A percentile compares a stretch with the other conserved stretches of the same genome.
Conservation (phyloP, 1,140 invertebrate species). For the Drosophila mojavensis region DNA sequence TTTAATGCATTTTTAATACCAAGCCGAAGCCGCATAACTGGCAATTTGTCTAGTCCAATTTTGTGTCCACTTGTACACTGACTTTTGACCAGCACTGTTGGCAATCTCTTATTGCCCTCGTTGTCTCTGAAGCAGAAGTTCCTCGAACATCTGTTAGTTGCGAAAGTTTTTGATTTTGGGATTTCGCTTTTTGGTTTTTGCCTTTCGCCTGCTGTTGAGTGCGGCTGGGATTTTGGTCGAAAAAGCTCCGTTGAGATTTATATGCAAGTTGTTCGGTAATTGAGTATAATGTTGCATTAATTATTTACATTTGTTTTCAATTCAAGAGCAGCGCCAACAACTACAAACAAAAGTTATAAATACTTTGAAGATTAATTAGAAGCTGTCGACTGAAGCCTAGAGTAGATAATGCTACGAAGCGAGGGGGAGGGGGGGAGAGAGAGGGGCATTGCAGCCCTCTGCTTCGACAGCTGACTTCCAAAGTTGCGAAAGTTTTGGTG, state of each 20-base stretch:
- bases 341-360: conserved; percentile 76
- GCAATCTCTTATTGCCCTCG: not conserved
- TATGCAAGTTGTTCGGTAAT: conserved; percentile 76
- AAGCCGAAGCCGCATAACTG: conserved; percentile 18
- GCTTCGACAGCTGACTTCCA: conserved; percentile 51
- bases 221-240: conserved; percentile 15
- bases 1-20: conserved; percentile 54
- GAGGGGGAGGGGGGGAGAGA: too few species aligned
- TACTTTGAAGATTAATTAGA: conserved; percentile 79
- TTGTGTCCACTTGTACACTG: conserved; percentile 18
- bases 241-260: conserved; percentile 50
- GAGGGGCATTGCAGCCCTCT: conserved; percentile 12
- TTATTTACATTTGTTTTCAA: conserved; percentile 81
- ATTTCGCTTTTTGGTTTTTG: conserved; percentile 20
- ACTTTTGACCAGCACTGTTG: conserved; percentile 24
- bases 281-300: conserved; percentile 81
- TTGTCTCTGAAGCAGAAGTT: conserved; percentile 34
- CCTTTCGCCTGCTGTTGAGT: conserved; percentile 27
- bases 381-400: not conserved
- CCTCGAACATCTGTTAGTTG: conserved; percentile 57
- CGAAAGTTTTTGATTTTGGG: conserved; percentile 68
- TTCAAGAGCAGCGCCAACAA: conserved; percentile 43
- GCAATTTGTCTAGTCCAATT: conserved; percentile 29
- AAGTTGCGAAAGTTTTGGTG: conserved; percentile 59
- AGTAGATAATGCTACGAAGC: not conserved